Conservation (phyloP, 2,888 invertebrate genomes). For the Stratiomys singularior region DNA sequence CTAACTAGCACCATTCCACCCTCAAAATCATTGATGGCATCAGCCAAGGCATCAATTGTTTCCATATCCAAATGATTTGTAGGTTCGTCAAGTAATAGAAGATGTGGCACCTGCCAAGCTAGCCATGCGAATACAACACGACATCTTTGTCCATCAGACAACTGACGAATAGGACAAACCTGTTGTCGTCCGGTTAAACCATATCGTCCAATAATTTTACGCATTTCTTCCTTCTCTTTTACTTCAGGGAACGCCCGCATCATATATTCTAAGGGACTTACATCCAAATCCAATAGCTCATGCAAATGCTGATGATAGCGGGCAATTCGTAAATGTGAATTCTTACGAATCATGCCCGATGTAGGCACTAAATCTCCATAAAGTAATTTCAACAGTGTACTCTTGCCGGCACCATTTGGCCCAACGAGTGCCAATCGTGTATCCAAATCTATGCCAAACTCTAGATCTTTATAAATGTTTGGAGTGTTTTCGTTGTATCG, state of each 20-base stretch:
- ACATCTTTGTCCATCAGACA: constrained; percentile 98
- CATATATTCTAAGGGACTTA: constrained; percentile 98
- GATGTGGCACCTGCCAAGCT: constrained; percentile 96
- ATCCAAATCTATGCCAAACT: constrained; percentile 99
- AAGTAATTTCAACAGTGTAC: constrained; percentile 93
- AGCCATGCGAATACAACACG: constrained; percentile 99
- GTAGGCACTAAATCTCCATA: constrained; percentile 95
- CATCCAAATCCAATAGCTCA: constrained; percentile 92
- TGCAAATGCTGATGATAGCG: constrained; percentile 99
- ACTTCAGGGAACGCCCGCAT: constrained; percentile 96
- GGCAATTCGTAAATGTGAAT: constrained; percentile 96
- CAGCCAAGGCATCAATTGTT: constrained; percentile 97
- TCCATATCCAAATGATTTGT: constrained; percentile 98
- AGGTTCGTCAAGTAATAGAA: constrained; percentile 84
- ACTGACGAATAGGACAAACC: constrained; percentile 69
- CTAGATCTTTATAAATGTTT: constrained; percentile 95
- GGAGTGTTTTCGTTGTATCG: constrained; percentile 87
- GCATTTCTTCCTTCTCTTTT: constrained; percentile 98
- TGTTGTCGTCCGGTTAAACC: constrained; percentile 97
- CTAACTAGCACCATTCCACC: constrained; percentile 99
- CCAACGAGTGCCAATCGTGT: constrained; percentile 95
- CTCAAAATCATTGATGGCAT: constrained; percentile 97
- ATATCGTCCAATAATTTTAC: constrained; percentile 98
- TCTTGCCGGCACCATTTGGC: constrained; percentile 99
- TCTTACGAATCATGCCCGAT: constrained; percentile 97